A percentile compares a stretch with the other conserved stretches of the same genome.
phyloP scores from a whole-genome alignment of 2,888 invertebrate genomes.

The Drosophila anomalata region DNA sequence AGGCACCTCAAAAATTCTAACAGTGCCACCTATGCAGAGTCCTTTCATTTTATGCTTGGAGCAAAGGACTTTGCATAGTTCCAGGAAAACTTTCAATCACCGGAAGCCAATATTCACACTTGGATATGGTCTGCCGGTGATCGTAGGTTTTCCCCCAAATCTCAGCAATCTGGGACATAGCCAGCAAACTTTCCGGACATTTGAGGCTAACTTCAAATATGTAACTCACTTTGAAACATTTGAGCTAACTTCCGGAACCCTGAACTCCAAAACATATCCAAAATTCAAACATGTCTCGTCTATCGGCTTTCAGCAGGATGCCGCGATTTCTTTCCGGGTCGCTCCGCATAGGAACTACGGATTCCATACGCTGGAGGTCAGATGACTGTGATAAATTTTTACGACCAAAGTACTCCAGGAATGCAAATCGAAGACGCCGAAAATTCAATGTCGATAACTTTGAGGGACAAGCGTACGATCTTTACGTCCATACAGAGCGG shows the following conservation, averaged over 20 bases:
- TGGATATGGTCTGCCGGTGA: background rate
- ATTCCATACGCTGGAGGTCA: conserved; percentile 8
- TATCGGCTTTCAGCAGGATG: background rate
- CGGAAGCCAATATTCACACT: background rate
- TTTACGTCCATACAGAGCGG: background rate
- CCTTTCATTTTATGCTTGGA: background rate
- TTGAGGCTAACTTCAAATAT: background rate
- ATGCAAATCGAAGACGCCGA: background rate
- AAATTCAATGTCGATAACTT: background rate
- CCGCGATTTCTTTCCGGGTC: background rate
- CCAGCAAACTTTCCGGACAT: background rate
- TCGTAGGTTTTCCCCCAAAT: background rate
- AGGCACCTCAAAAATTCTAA: background rate
- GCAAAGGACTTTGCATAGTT: background rate
- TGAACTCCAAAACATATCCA: background rate
- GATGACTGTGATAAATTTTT: background rate
- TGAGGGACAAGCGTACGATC: background rate
- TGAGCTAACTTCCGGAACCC: background rate
- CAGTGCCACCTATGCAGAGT: background rate
- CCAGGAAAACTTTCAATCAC: background rate
- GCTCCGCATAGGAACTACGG: background rate
- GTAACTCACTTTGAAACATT: background rate
- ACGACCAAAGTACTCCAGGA: background rate
- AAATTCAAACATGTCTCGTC: conserved; percentile 31
- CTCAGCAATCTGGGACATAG: background rate